Conservation (phyloP, 2,797 vertebrate genomes). For the Muscicapa comitata region DNA sequence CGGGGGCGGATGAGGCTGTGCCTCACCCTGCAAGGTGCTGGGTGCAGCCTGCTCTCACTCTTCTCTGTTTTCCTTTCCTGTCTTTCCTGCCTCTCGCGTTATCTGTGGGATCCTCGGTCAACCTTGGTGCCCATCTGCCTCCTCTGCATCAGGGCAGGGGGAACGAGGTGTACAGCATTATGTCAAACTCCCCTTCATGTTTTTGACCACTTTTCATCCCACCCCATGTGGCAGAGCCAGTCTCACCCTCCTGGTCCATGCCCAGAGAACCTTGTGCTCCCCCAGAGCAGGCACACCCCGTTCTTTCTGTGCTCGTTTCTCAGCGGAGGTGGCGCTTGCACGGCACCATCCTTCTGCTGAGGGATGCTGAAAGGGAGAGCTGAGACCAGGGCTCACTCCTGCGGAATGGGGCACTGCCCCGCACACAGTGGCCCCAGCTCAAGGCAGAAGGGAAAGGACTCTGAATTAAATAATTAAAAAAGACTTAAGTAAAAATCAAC, state of each 20-base stretch:
- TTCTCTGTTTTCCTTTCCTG: neutral
- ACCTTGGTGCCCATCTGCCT: neutral
- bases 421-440: neutral
- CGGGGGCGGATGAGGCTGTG: neutral
- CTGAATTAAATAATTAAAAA: slow-evolving; percentile 65
- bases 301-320: neutral
- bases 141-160: neutral
- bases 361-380: neutral
- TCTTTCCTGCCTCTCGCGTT: neutral
- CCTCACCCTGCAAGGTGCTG: neutral
- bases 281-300: fast-evolving
- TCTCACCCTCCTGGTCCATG: neutral
- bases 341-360: neutral
- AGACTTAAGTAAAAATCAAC: slow-evolving; percentile 67
- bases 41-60: neutral
- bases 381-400: fast-evolving
- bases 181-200: neutral
- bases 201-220: neutral
- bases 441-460: slow-evolving; percentile 1
- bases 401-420: fast-evolving
- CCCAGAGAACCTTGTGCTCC: neutral
- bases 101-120: neutral
- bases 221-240: fast-evolving
- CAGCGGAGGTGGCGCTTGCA: neutral
- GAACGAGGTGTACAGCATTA: neutral